Conservation (phyloP, 2,797 vertebrate genomes). For the Rhinophrynus dorsalis region DNA sequence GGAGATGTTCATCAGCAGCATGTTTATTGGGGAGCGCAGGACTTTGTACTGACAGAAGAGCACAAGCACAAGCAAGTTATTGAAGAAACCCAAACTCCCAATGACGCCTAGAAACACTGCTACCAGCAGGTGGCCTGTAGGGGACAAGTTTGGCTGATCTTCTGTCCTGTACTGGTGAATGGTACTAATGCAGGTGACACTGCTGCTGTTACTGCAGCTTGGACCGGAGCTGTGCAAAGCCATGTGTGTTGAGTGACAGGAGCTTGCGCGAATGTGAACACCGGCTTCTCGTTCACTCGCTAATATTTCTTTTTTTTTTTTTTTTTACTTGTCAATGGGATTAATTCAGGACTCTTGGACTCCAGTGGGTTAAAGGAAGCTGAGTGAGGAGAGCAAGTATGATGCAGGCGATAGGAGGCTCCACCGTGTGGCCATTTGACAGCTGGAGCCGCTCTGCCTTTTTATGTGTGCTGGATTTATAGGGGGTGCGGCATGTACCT, state of each 20-base stretch:
- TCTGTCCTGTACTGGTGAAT: slow-evolving; percentile 57
- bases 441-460: background rate
- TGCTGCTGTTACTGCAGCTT: slow-evolving; percentile 63
- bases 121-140: slow-evolving; percentile 72
- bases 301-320: background rate
- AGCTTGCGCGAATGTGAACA: slow-evolving; percentile 5
- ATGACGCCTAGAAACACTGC: slow-evolving; percentile 75
- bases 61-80: slow-evolving; percentile 75
- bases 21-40: slow-evolving; percentile 79
- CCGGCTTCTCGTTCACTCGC: slow-evolving; percentile 5
- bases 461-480: slow-evolving; percentile 5
- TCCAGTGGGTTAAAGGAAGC: slow-evolving; percentile 29
- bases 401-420: slow-evolving; percentile 29
- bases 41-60: slow-evolving; percentile 76
- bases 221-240: slow-evolving; percentile 70
- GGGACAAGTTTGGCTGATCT: slow-evolving; percentile 63
- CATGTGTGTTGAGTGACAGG: slow-evolving; percentile 56
- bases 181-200: slow-evolving; percentile 63
- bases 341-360: slow-evolving; percentile 1
- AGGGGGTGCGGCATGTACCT: slow-evolving; percentile 28
- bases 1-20: slow-evolving; percentile 79
- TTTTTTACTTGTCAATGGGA: slow-evolving; percentile 7
- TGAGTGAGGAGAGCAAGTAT: slow-evolving; percentile 24
- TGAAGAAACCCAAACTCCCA: slow-evolving; percentile 70
- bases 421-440: slow-evolving; percentile 45